These are phyloP conservation scores for Dendrocopos noguchii DNA, from an alignment of 2,113 vertebrate genomes.

Conservation along the genomic window DNA sequence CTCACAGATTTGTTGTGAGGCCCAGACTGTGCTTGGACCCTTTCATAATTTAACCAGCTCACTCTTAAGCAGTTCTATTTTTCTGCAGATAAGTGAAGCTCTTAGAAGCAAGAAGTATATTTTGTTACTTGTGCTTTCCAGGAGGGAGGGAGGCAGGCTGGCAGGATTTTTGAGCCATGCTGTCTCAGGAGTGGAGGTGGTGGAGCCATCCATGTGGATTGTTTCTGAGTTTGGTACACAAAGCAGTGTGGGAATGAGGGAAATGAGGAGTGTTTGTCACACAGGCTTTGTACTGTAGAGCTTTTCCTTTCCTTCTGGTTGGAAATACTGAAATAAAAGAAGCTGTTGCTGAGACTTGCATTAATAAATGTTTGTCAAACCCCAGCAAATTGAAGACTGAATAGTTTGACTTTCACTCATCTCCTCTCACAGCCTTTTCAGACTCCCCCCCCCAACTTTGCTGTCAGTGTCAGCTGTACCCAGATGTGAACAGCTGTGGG, in stretches of 20 bases:
- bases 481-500: background rate
- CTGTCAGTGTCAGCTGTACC: background rate
- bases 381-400: constrained; percentile 12
- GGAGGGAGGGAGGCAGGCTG: background rate
- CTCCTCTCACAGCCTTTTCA: background rate
- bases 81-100: constrained; percentile 56
- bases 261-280: background rate
- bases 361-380: constrained; percentile 59
- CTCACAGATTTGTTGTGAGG: background rate
- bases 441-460: background rate
- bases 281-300: constrained; percentile 19
- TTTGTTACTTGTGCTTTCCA: constrained; percentile 59
- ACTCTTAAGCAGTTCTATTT: constrained; percentile 54
- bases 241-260: background rate
- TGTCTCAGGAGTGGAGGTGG: background rate
- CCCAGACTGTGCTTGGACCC: background rate
- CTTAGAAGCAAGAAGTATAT: constrained; percentile 54
- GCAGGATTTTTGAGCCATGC: background rate
- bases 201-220: background rate
- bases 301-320: constrained; percentile 31
- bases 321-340: constrained; percentile 36
- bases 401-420: background rate
- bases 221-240: background rate
- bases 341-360: constrained; percentile 6
- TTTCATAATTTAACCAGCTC: background rate